These are phyloP conservation scores for Gandaritis pyraliata DNA, from an alignment of 2,888 invertebrate species.

Conservation along the genomic window DNA sequence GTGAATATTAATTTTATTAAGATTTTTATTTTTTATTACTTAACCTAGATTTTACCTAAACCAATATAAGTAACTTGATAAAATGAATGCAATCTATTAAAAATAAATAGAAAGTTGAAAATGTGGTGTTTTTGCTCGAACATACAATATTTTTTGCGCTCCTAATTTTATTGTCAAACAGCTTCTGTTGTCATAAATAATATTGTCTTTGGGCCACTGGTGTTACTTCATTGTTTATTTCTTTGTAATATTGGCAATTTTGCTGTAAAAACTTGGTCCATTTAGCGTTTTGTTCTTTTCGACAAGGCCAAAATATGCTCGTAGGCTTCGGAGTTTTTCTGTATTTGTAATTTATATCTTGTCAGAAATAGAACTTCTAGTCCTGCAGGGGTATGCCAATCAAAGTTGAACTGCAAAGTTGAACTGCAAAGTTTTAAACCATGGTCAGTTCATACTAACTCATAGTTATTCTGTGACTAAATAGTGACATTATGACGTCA, in stretches of 20 bases:
- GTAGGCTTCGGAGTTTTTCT: conserved; percentile 20
- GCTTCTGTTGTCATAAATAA: conserved; percentile 76
- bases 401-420: too few relatives aligned
- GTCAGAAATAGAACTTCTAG: conserved; percentile 11
- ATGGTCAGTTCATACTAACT: too few relatives aligned
- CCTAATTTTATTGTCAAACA: conserved; percentile 60
- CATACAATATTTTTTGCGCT: conserved; percentile 54
- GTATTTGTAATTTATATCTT: conserved; percentile 20
- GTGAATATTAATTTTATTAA: too few relatives aligned
- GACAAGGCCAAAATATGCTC: conserved; percentile 43
- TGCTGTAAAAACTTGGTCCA: conserved; percentile 63
- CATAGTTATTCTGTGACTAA: too few relatives aligned
- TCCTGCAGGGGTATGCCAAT: too few relatives aligned
- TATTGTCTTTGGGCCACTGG: conserved; percentile 74
- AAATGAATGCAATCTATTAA: conserved; percentile 36
- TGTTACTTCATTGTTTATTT: conserved; percentile 70
- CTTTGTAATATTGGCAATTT: conserved; percentile 66
- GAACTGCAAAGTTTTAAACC: too few relatives aligned
- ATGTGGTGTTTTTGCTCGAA: conserved; percentile 42
- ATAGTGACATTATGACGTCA: too few relatives aligned
- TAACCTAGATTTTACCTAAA: neutral
- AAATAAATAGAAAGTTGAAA: conserved; percentile 42
- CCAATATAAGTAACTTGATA: neutral
- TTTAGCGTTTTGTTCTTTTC: conserved; percentile 56
- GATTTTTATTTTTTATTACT: neutral